Base-by-base conservation (phyloP, 1,140 invertebrate species). In the Zelostemma sp. region DNA sequence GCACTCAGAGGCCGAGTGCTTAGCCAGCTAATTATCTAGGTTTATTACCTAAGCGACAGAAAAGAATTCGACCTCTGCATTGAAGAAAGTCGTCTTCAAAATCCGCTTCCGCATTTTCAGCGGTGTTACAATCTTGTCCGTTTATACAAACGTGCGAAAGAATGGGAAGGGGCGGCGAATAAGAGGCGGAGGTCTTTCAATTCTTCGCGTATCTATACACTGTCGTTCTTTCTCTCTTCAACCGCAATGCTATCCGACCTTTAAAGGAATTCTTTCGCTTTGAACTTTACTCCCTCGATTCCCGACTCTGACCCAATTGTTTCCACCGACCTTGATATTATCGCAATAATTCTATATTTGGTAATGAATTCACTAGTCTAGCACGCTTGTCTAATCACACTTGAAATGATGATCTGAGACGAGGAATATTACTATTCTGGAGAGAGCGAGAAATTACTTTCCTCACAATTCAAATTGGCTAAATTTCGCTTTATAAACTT, bases 11-110 rank as follows among this genome's bases (percentile, higher is more conserved):
- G 16, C 48, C 45, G 38, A 71, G 35, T 72, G 74, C 74, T 76
- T 74, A 72, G 72, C 56, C 55, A 74, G 68, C 74, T 74, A 76
- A 76, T 76, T 74, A 66, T 69, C 54, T 60, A 45, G 64, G 45
- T 68, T 75, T 68, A 66, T 66, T 75, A 50, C 46, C 46, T 31
- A 15, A 12, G 46, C 17, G 12, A 48, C 17, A 21, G 1, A 47
- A 66, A 51, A 63, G 19, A 55, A 40, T 62, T 48, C 49, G 45
- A 50, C 41, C 41, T 49, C 33, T 16, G 28, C 19, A 28, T 56
- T 45, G 15, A 8, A 47, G 19, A 46, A 12, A n/a, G 16, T 45
- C 45, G 33, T n/a, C 19, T 53, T 58, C 21, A 48, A 49, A 59
- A 43, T 66, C 49, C 19, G 19, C 28, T 57, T 12, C 11, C 15